Evolutionary conservation across 1,140 invertebrate genomes (phyloP).

Genomic region (Lordiphosa collinella): DNA sequence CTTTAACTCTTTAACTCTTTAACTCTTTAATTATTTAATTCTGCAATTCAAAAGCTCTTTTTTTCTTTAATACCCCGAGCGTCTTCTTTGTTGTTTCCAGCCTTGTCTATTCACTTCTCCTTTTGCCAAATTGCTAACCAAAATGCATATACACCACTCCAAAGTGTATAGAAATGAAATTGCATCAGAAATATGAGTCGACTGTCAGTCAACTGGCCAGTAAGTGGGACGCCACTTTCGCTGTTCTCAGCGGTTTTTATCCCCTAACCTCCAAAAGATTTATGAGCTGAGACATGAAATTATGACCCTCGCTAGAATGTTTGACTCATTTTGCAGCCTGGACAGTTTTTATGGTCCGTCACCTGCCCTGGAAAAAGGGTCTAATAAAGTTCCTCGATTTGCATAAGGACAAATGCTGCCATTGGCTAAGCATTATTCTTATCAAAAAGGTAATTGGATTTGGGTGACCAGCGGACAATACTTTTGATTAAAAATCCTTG

Average conservation of each 20-base stretch:
- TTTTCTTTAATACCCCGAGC: too few relatives aligned
- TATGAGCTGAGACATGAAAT: conserved; percentile 71
- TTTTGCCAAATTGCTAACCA: too few relatives aligned
- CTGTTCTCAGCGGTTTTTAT: conserved; percentile 64
- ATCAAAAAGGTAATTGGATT: conserved; percentile 68
- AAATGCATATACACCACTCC: too few relatives aligned
- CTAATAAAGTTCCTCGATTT: conserved; percentile 71
- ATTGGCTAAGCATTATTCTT: conserved; percentile 46
- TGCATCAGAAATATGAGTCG: conserved; percentile 61
- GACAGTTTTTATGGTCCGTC: conserved; percentile 68
- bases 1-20: too few relatives aligned
- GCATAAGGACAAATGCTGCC: conserved; percentile 61
- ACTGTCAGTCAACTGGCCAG: conserved; percentile 15
- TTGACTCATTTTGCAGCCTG: conserved; percentile 48
- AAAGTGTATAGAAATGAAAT: conserved; percentile 33
- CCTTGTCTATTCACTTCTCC: too few relatives aligned
- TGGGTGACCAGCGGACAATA: conserved; percentile 28
- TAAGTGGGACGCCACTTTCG: conserved; percentile 36
- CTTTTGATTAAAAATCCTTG: conserved; percentile 61
- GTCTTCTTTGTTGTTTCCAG: too few relatives aligned
- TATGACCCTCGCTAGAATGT: conserved; percentile 53
- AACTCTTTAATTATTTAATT: too few relatives aligned
- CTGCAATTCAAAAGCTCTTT: too few relatives aligned
- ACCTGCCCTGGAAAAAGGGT: conserved; percentile 65
- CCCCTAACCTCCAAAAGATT: conserved; percentile 32